Conservation (phyloP, 1,140 invertebrate genomes). For the Heliconius congener region DNA sequence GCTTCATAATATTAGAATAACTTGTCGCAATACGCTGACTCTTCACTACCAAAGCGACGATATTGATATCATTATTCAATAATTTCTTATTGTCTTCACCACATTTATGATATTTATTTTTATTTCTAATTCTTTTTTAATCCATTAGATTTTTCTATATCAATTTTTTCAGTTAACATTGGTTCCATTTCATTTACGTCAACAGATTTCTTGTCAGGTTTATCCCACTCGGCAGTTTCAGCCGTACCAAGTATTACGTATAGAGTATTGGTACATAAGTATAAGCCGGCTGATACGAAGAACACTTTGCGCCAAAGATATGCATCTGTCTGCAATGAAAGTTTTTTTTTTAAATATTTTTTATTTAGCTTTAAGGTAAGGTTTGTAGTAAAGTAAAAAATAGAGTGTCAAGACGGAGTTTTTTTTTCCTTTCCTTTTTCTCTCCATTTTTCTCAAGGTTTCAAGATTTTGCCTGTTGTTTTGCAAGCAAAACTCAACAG, state of each 20-base stretch:
- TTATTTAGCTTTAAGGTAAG: background rate
- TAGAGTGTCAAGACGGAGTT: too few relatives aligned
- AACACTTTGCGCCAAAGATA: constrained; percentile 85
- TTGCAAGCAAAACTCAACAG: too few relatives aligned
- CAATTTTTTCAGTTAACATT: background rate
- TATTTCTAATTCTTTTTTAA: background rate
- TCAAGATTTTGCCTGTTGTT: too few relatives aligned
- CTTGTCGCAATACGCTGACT: too few relatives aligned
- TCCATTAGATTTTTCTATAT: background rate
- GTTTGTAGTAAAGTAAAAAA: too few relatives aligned
- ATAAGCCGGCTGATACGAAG: constrained; percentile 84
- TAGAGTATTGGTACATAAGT: constrained; percentile 83
- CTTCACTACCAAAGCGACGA: too few relatives aligned
- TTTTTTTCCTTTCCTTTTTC: too few relatives aligned
- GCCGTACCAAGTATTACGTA: constrained; percentile 83
- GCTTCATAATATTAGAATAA: too few relatives aligned
- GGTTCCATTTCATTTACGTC: constrained; percentile 19
- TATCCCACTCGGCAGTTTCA: constrained; percentile 83
- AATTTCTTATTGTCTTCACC: too few relatives aligned
- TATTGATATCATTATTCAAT: too few relatives aligned
- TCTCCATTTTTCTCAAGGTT: too few relatives aligned
- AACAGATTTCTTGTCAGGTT: constrained; percentile 23
- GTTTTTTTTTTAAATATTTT: background rate
- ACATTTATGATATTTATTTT: background rate
- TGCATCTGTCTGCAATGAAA: constrained; percentile 48